Base-by-base conservation (phyloP, 2,797 vertebrate species). In the Pipistrellus pygmaeus region DNA sequence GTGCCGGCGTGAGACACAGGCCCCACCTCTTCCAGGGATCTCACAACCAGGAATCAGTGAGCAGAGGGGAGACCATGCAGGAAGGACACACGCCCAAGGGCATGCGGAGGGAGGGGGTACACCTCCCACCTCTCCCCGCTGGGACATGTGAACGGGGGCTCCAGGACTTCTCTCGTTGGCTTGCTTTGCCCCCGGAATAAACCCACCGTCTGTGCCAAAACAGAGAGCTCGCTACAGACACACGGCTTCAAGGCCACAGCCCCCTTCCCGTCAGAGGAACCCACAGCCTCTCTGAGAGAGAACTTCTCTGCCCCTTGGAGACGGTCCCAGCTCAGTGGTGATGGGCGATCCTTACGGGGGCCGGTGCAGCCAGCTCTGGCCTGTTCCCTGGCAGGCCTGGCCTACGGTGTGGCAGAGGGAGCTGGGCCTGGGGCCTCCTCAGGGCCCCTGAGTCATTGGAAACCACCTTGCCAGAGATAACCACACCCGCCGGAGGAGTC, bases 101-200 rank as follows among this genome's bases (percentile, higher is more conserved):
- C 55, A 48, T 30, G 38, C 32, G 10, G 62, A 82, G 55, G 3
- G 14, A 60, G 8, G 17, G 17, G 30, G 6, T n/a, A 38, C 71
- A 5, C 23, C 41, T 68, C 27, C 25, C 48, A 8, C n/a, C 55
- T 73, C 30, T 41, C 64, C 62, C 20, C 46, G 51, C n/a, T 62
- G 66, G 48, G 10, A 48, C 14, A 7, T 15, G 8, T 51, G 27
- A 75, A 8, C 48, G 82, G 20, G 64, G 60, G 55, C n/a, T 23
- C 48, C 3, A 8, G 57, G 48, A 81, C 6, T 25, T n/a, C 85
- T 32, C 53, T 78, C 48, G 71, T 30, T 35, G 30, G 8, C 35
- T 44, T 85, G 32, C 53, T 30, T 78, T 27, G 18, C 55, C 46
- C 35, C 82, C 77, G 73, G 73, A 44, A 66, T 46, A 80, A 95